Evolutionary conservation across 2,888 invertebrate species (phyloP).

Genomic region (Cerastoderma edule): DNA sequence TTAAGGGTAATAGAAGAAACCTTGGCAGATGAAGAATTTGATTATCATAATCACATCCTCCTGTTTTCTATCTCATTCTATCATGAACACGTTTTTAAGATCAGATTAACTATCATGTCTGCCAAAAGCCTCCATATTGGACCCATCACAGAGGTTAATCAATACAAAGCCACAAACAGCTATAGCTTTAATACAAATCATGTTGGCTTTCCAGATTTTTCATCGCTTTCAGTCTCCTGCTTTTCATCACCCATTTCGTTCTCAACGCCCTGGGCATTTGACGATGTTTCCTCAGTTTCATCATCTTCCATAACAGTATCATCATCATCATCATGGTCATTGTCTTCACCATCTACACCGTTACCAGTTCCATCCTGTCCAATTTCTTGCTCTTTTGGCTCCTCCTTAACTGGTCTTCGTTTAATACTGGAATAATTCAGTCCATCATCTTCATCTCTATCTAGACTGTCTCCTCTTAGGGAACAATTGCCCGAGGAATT

Average conservation of each 20-base stretch:
- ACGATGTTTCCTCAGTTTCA: slow-evolving; percentile 52
- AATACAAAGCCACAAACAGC: no score
- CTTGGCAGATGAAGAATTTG: no score
- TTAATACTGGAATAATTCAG: slow-evolving; percentile 23
- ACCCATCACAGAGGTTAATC: no score
- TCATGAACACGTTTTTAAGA: no score
- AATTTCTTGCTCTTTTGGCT: neutral
- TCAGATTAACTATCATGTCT: no score
- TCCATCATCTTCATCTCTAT: slow-evolving; percentile 29
- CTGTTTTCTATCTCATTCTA: no score
- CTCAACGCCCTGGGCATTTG: slow-evolving; percentile 56
- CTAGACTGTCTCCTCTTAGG: slow-evolving; percentile 52
- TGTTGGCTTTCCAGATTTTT: slow-evolving; percentile 59
- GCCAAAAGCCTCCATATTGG: no score
- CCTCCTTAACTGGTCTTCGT: neutral
- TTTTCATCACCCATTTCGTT: slow-evolving; percentile 49
- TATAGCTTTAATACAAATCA: no score
- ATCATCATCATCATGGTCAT: slow-evolving; percentile 18
- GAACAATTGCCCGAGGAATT: slow-evolving; percentile 51
- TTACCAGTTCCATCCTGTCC: no score
- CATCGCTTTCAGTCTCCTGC: slow-evolving; percentile 59
- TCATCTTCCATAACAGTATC: slow-evolving; percentile 30
- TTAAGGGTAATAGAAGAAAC: no score
- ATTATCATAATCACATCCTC: no score
- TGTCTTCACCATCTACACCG: slow-evolving; percentile 12